Conservation (phyloP, 2,113 vertebrate species). For the Cinclus cinclus region DNA sequence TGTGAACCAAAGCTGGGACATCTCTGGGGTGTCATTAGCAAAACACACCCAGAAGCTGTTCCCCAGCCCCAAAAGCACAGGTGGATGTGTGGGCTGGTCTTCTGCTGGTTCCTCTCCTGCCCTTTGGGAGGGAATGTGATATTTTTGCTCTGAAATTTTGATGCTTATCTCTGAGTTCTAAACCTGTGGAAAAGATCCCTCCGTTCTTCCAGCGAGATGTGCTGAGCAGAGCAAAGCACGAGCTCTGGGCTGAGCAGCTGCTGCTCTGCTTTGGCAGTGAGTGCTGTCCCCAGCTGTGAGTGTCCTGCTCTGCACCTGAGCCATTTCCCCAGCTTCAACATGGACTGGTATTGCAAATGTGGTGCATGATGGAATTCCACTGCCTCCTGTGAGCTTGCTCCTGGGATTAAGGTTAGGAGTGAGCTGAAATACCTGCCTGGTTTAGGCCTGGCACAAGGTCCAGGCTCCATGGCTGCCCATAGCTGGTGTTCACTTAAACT, state of each 20-base stretch:
- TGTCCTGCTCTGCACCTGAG: background rate
- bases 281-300: fast-evolving
- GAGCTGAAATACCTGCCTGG: background rate
- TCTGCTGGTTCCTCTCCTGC: background rate
- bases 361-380: fast-evolving
- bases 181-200: background rate
- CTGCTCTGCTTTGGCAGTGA: background rate
- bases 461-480: background rate
- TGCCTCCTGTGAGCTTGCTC: background rate
- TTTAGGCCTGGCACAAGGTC: background rate
- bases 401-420: background rate
- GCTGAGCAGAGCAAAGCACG: background rate
- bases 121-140: fast-evolving
- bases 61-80: fast-evolving
- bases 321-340: fast-evolving
- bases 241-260: background rate
- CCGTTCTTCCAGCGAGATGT: fast-evolving
- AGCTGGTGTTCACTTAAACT: background rate
- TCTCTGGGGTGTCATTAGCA: background rate
- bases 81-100: fast-evolving
- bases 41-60: background rate
- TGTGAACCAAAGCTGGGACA: background rate
- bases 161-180: background rate
- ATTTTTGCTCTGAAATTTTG: background rate
- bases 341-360: fast-evolving